Conservation (phyloP, 1,140 invertebrate genomes). For the Linepithema humile region DNA sequence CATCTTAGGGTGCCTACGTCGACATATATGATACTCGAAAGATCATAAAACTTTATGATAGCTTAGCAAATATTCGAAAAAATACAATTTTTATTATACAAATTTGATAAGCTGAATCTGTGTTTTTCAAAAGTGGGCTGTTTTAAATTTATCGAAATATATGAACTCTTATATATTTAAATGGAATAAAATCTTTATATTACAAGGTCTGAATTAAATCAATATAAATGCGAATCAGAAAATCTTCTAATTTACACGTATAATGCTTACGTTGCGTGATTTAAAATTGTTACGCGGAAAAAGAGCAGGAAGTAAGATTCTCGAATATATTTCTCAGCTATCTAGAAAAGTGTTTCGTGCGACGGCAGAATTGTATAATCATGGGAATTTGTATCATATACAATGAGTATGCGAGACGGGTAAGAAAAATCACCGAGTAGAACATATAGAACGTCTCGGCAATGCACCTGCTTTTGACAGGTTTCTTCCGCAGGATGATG, state of each 20-base stretch:
- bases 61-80: not conserved
- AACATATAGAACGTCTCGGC: not conserved
- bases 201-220: not conserved
- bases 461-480: not conserved
- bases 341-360: constrained; percentile 45
- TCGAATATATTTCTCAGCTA: constrained; percentile 20
- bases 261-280: not conserved
- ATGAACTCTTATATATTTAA: not conserved
- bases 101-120: not conserved
- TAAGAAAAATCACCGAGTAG: not conserved
- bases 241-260: not conserved
- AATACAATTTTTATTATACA: not conserved
- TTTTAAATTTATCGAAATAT: not conserved
- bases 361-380: constrained; percentile 38
- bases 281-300: not conserved
- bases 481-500: not conserved
- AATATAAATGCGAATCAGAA: not conserved
- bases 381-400: constrained; percentile 21
- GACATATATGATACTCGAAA: not conserved
- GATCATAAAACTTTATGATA: not conserved
- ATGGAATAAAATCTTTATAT: too few relatives aligned
- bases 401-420: constrained; percentile 1
- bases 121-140: not conserved
- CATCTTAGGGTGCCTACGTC: not conserved
- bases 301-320: constrained; percentile 17